phyloP scores from a whole-genome alignment of 2,113 vertebrate genomes.

The Microtus montanus region DNA sequence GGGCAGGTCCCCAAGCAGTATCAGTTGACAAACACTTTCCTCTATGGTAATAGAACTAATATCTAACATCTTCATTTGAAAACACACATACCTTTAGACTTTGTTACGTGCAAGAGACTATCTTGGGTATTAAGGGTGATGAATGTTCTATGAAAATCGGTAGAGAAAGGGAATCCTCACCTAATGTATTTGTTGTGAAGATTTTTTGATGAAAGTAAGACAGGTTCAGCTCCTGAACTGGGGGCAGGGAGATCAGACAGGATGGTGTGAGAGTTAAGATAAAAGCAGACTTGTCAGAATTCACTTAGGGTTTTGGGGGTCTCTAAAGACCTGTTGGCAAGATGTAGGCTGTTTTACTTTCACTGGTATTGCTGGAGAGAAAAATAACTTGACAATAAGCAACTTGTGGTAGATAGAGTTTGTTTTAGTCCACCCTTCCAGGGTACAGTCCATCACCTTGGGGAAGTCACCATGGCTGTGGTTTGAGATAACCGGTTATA shows the following conservation, averaged over 20 bases:
- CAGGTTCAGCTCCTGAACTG: background rate
- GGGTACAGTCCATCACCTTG: background rate
- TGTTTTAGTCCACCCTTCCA: background rate
- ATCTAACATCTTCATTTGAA: conserved; percentile 10
- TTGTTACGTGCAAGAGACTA: background rate
- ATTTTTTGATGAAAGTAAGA: background rate
- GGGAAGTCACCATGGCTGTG: background rate
- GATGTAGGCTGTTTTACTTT: background rate
- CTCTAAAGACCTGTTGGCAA: conserved; percentile 25
- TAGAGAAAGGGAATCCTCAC: background rate
- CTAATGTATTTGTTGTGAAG: background rate
- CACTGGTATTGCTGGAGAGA: background rate
- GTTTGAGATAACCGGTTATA: too few relatives aligned
- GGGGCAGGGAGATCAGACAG: background rate
- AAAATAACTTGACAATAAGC: background rate
- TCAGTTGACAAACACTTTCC: background rate
- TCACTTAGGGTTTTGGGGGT: background rate
- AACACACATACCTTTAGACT: background rate
- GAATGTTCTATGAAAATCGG: background rate
- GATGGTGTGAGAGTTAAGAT: background rate
- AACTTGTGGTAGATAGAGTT: background rate
- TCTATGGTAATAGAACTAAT: background rate
- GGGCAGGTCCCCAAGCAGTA: background rate
- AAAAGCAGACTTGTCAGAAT: background rate
- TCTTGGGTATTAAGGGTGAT: background rate